Base-by-base conservation (phyloP, 1,140 invertebrate genomes). In the honey bee (Apis mellifera) region DNA sequence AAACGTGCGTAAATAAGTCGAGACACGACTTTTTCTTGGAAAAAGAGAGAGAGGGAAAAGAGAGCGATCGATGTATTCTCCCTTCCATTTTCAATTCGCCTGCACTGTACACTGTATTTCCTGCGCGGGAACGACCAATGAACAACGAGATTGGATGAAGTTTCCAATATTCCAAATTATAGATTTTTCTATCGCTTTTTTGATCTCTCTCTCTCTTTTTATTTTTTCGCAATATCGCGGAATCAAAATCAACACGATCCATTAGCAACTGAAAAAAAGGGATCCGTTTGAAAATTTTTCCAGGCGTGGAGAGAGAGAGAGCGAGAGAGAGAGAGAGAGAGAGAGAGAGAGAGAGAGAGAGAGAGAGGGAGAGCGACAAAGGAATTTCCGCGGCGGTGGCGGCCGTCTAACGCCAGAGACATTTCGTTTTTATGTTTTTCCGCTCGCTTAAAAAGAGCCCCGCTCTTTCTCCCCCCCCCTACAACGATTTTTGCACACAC, bases 1-100 rank as follows among this genome's bases (percentile, higher is more conserved):
- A 17, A 32, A 32, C 26, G 17, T 9, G 60, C 60, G 26, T 62
- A 62, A 62, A 62, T 62, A 48, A 54, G 50, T 57, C 74, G 74
- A 60, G 23, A 57, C 8, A 48, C 68, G 48, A 32, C 32, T 81
- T 60, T 17, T 59, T 42, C 21, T n/a, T n/a, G n/a, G n/a, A 17
- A 55, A 55, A 17, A 55, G 4, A 55, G 1, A 55, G 0, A 1
- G 7, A 15, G 12, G 3, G 7, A 4, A 15, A 62, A 60, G 32
- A 26, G 13, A 69, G 1, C 59, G 48, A n/a, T 59, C 12, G 57
- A 80, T 66, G 64, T 54, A 76, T 59, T 77, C 62, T 83, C 32
- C 7, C 7, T 66, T 23, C 69, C 17, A 42, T 73, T 65, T 73
- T 77, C 42, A 21, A 62, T 5, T 21, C 32, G 68, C 32, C 26